phyloP scores from a whole-genome alignment of 2,113 vertebrate species.

The Herpailurus yagouaroundi region DNA sequence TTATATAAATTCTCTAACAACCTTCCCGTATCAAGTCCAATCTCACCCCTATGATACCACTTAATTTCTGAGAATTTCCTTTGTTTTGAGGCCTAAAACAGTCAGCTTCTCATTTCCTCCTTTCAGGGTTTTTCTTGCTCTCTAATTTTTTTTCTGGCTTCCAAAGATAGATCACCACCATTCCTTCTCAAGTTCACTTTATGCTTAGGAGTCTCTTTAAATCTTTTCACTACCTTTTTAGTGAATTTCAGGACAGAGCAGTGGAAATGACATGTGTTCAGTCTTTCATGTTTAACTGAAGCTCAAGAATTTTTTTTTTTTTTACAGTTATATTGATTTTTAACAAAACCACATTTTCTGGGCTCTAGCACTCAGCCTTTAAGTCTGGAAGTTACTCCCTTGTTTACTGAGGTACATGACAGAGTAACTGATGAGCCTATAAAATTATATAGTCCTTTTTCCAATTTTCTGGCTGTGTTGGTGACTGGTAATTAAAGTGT shows the following conservation, averaged over 20 bases:
- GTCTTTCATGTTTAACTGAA: neutral
- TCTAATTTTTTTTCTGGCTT: neutral
- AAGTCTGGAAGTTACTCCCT: neutral
- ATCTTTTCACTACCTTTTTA: neutral
- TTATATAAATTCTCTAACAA: neutral
- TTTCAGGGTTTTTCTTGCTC: neutral
- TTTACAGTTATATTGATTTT: neutral
- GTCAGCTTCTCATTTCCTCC: neutral
- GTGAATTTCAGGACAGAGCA: neutral
- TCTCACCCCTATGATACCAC: neutral
- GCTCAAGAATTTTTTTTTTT: neutral
- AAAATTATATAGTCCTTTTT: neutral
- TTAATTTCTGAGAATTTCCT: neutral
- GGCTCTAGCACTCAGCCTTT: neutral
- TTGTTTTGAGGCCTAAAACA: neutral
- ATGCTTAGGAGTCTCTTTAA: neutral
- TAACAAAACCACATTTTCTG: neutral
- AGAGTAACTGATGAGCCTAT: neutral
- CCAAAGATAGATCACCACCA: neutral
- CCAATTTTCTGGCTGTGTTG: neutral
- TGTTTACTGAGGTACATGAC: neutral
- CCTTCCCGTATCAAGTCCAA: neutral
- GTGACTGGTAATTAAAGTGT: neutral
- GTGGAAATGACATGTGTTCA: neutral
- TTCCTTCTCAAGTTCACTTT: neutral